These are phyloP conservation scores for Apodemia duryi DNA, from an alignment of 2,888 invertebrate genomes.

Conservation along the genomic window DNA sequence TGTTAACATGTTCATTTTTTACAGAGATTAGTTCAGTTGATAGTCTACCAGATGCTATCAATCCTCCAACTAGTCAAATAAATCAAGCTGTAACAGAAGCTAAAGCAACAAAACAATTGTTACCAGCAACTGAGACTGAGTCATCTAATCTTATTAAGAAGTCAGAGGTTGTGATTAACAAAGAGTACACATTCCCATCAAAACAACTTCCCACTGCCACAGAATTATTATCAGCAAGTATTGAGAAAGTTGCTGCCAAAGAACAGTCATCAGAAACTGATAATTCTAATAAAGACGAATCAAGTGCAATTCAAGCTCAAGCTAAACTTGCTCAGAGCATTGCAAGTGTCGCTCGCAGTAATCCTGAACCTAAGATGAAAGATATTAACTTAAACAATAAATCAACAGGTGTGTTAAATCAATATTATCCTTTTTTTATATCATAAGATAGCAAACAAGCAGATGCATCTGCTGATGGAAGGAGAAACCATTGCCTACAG, in stretches of 20 bases:
- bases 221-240: conserved; percentile 63
- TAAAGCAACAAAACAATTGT: conserved; percentile 40
- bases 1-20: conserved; percentile 43
- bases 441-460: too few species aligned
- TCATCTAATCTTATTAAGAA: conserved; percentile 38
- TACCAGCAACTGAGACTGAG: conserved; percentile 41
- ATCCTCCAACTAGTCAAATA: conserved; percentile 64
- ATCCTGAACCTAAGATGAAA: conserved; percentile 66
- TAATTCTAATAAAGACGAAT: conserved; percentile 46
- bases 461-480: too few species aligned
- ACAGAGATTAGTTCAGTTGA: conserved; percentile 68
- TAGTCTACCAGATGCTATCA: conserved; percentile 60
- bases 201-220: conserved; percentile 52
- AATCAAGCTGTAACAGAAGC: conserved; percentile 48
- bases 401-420: conserved; percentile 51
- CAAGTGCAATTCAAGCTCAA: conserved; percentile 66
- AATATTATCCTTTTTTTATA: too few species aligned
- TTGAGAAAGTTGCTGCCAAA: conserved; percentile 60
- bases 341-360: conserved; percentile 58
- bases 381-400: conserved; percentile 69
- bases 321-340: conserved; percentile 68
- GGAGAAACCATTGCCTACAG: too few species aligned
- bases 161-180: conserved; percentile 43
- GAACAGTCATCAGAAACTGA: conserved; percentile 44
- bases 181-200: conserved; percentile 42